Base-by-base conservation (phyloP, 2,113 vertebrate genomes). In the Sturnus vulgaris region DNA sequence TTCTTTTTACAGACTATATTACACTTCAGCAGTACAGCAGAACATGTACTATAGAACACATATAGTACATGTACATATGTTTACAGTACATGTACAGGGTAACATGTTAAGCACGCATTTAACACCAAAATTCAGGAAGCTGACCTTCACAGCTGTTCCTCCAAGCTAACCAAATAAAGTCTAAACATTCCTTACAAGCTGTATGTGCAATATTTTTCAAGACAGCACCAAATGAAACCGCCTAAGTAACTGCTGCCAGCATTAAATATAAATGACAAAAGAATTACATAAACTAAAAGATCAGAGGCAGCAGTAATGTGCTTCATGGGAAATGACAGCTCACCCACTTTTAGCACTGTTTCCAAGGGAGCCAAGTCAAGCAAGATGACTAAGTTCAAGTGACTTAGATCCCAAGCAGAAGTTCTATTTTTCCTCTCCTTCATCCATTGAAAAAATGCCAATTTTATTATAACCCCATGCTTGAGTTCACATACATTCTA, bases 291-390 rank as follows among this genome's bases (percentile, higher is more conserved):
- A 90, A 53, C 19, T 13, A 76, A 56, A 87, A 28, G 40, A 77
- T 39, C 11, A 59, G 42, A 61, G 89, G 65, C 44, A 85, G 35
- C 73, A 88, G 39, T n/a, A 94, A 61, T 10, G 23, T 10, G 25
- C 18, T 57, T 77, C 78, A 65, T 8, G 24, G 27, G 86, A 88
- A 90, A 63, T 81, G 92, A 80, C 88, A 88, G 88, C 50, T 93
- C 82, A 86, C 18, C 66, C 64, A 83, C 75, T 88, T 57, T 15
- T 0, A 55, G 55, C 53, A 37, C 39, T 3, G 55, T 68, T 86
- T 90, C 85, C 63, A 93, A 90, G 82, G 68, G 20, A 90, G 71
- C 31, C 56, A 82, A 89, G 47, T 73, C 75, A 96, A 88, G 63
- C 79, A 89, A 57, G 57, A 89, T 61, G 31, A 92, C 12, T 33